Base-by-base conservation (phyloP, 2,113 vertebrate genomes). In the Syrmaticus mikado region DNA sequence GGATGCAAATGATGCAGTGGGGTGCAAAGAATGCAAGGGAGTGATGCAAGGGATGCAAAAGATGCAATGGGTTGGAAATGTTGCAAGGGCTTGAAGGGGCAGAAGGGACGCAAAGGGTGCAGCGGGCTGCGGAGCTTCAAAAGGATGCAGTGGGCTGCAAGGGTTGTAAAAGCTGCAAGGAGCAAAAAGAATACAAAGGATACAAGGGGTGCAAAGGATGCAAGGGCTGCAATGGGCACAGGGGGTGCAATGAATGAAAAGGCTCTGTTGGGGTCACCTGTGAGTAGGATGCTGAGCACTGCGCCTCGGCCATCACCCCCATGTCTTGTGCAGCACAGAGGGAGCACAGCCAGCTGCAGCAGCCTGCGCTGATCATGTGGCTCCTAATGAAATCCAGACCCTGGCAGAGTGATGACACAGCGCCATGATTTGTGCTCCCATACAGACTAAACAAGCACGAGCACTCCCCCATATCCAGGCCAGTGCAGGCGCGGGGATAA, bases 351-450 rank as follows among this genome's bases (percentile, higher is more conserved):
- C 96, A 94, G 87, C 68, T 78, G 74, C 60, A 71, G 95, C 95
- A 83, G 86, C 96, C 78, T 82, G 92, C 71, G 60, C 87, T 5
- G 79, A 96, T 98, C 97, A 96, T 96, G 96, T 96, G 97, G 95
- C 95, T 96, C 92, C 60, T 97, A 98, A 98, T 97, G 98, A 96
- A 93, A 97, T 96, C 95, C 98, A 98, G 97, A 95, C 85, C 81
- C 89, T 55, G 84, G 91, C 36, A 86, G 84, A 90, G 89, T 41
- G 87, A 94, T 93, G 93, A 97, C 96, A 90, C 38, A 8, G 82
- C 22, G 22, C 93, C 24, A 45, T 87, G 90, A 95, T 96, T 94
- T 96, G 92, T 88, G 91, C 95, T 95, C 75, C 82, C 68, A 21
- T 43, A 41, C 94, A 97, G 97, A 97, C 96, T 97, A 94, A 97